Conservation (phyloP, 30 jellyfish, hydroid and myxozoan species). For the Phacellophora camtschatica region DNA sequence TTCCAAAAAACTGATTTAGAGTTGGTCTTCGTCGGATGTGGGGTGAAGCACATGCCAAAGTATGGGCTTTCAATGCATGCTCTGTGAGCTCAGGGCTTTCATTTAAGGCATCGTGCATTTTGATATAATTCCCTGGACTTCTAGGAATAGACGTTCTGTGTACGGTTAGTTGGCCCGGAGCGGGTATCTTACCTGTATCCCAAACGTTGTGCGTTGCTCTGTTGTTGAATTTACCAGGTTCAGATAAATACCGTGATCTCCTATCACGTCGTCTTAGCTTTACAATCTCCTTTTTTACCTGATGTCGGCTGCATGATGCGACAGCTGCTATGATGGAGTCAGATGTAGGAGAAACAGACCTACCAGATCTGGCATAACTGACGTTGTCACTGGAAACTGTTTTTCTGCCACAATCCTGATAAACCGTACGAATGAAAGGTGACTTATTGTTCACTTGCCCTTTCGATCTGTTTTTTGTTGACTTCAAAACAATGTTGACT, state of each 20-base stretch:
- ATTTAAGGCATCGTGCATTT: background rate
- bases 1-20: slow-evolving; percentile 30
- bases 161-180: too few relatives aligned
- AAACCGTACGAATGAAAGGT: slow-evolving; percentile 34
- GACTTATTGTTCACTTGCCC: slow-evolving; percentile 12
- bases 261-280: slow-evolving; percentile 44
- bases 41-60: slow-evolving; percentile 12
- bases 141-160: too few relatives aligned
- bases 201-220: too few relatives aligned
- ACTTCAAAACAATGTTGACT: slow-evolving; percentile 1
- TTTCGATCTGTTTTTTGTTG: background rate
- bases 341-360: slow-evolving; percentile 53
- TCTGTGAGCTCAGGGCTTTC: slow-evolving; percentile 11
- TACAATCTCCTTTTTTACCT: background rate
- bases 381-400: background rate
- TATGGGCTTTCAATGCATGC: slow-evolving; percentile 32
- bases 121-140: background rate
- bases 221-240: slow-evolving; percentile 13
- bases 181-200: too few relatives aligned
- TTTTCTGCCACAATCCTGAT: slow-evolving; percentile 21
- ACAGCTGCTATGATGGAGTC: slow-evolving; percentile 56
- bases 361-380: slow-evolving; percentile 34
- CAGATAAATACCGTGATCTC: slow-evolving; percentile 21
- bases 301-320: slow-evolving; percentile 12
- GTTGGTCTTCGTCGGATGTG: slow-evolving; percentile 30